Evolutionary conservation across 2,797 vertebrate genomes (phyloP), one percentile per base, ranked within the genome.

Genomic region (Salmo trutta): DNA sequence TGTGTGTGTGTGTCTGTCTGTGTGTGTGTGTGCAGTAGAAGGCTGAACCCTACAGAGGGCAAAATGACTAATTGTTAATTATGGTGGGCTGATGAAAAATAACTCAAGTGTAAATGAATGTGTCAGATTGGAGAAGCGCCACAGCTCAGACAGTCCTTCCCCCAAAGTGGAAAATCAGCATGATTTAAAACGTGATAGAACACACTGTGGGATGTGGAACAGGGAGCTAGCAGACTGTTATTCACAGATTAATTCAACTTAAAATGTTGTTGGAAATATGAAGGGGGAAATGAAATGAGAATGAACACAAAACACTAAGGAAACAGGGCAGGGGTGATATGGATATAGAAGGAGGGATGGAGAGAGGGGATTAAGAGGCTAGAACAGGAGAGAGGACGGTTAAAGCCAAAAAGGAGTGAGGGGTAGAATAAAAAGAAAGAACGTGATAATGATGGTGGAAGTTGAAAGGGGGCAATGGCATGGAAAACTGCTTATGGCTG

Each of bases 51-150:
- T 81, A 41, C 41, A 4, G 83, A 84, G 91, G 85, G 83, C 83
- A 79, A 78, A 81, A 77, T 56, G 76, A 84, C 87, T 91, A 89
- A 92, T 90, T 90, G 88, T 89, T 89, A 91, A 92, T 91, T 90
- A 91, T 90, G 81, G 73, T 7, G 2, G 41, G 71, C 75, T 87
- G 86, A 92, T 91, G 86, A 90, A 87, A 31, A 88, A 77, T 79
- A 91, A 81, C 84, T 90, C 73, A 79, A 91, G 89, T 89, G 88
- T 90, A 88, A 93, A 91, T 90, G 87, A 86, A 88, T 54, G 85
- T 88, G 90, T 89, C 89, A 91, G 84, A 82, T 54, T 86, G 84
- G 80, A 85, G 80, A 79, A 85, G 84, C 84, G 75, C 88, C n/a
- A n/a, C n/a, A 59, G 19, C 7, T 84, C 84, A 84, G 76, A 83